Conservation (phyloP, 2,113 vertebrate species). For the Phrynosoma platyrhinos region DNA sequence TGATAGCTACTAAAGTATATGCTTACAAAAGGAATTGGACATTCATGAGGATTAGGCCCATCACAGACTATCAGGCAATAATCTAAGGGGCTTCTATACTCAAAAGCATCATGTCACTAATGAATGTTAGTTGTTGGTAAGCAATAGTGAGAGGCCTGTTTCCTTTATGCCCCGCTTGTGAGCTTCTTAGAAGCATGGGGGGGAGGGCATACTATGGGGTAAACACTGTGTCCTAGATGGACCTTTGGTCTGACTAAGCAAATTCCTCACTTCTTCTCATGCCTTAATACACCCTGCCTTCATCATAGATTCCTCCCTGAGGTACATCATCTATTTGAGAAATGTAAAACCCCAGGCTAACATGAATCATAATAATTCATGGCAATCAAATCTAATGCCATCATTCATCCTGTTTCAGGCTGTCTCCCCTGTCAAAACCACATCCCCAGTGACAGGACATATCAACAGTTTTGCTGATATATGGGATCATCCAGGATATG, state of each 20-base stretch:
- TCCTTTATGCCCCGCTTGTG: background rate
- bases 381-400: background rate
- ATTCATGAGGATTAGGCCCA: background rate
- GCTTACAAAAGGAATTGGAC: background rate
- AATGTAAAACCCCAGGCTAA: background rate
- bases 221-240: background rate
- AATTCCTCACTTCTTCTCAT: background rate
- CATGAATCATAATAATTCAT: background rate
- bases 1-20: background rate
- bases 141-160: background rate
- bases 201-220: background rate
- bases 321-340: background rate
- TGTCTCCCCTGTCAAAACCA: background rate
- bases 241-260: background rate
- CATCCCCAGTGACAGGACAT: background rate
- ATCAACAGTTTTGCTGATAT: background rate
- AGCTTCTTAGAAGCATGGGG: background rate
- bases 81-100: too few species aligned
- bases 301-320: background rate
- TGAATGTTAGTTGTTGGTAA: background rate
- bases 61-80: background rate
- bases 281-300: background rate
- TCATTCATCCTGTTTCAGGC: background rate
- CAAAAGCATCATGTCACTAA: background rate
- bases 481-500: background rate